Percentiles rank a stretch among this genome's conserved stretches.
Evolutionary conservation across 2,113 vertebrate genomes (phyloP).

Genomic region (Pao palembangensis): DNA sequence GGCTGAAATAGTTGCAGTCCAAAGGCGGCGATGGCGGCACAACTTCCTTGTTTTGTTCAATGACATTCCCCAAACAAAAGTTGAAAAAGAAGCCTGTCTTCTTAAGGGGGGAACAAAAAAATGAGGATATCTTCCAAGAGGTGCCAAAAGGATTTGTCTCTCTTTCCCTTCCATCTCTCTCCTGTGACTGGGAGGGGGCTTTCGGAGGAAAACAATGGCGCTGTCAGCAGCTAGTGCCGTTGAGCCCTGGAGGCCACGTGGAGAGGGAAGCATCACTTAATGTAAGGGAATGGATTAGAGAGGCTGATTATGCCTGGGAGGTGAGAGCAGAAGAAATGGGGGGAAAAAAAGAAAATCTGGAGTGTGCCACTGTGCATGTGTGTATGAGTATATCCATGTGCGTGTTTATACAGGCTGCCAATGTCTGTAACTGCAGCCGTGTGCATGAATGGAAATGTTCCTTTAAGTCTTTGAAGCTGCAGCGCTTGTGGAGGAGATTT

Average conservation of each 20-base stretch:
- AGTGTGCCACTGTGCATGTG: constrained; percentile 10
- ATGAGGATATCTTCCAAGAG: constrained; percentile 59
- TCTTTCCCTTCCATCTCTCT: constrained; percentile 55
- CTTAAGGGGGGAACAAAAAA: constrained; percentile 58
- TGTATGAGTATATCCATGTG: background rate
- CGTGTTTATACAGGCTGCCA: background rate
- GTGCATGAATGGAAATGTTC: background rate
- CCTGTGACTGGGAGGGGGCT: constrained; percentile 47
- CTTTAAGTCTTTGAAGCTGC: background rate
- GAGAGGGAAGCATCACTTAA: constrained; percentile 65
- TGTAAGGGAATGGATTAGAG: constrained; percentile 70
- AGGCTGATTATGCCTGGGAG: constrained; percentile 68
- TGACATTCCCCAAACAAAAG: constrained; percentile 61
- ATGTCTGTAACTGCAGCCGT: background rate
- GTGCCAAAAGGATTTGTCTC: constrained; percentile 59
- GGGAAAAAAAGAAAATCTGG: constrained; percentile 42
- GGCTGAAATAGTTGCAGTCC: constrained; percentile 49
- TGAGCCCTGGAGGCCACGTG: constrained; percentile 51
- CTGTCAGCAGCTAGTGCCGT: constrained; percentile 58
- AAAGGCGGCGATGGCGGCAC: constrained; percentile 39
- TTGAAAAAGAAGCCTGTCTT: constrained; percentile 55
- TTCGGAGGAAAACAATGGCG: constrained; percentile 58
- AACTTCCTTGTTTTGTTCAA: constrained; percentile 61
- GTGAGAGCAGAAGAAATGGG: constrained; percentile 52
- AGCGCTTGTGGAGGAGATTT: background rate